Evolutionary conservation across 2,888 invertebrate genomes (phyloP).

Genomic region (Folsomia manolachei): DNA sequence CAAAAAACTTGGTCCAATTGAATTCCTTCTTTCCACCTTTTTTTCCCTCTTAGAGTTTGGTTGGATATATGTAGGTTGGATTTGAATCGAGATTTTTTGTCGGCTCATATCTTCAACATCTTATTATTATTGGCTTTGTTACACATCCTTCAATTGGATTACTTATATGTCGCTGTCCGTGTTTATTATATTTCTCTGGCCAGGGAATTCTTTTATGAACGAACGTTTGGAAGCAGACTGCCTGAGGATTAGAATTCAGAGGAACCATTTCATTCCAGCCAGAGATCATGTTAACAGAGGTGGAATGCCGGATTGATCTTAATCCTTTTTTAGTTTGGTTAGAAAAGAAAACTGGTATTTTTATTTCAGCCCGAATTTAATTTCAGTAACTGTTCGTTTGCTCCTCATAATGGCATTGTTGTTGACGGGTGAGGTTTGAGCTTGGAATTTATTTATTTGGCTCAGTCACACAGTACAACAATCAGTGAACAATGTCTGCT

Average conservation of each 20-base stretch:
- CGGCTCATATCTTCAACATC: background rate
- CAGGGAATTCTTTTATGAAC: no score
- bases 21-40: background rate
- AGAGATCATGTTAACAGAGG: background rate
- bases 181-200: background rate
- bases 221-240: no score
- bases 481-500: background rate
- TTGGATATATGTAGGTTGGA: background rate
- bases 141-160: background rate
- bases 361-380: background rate
- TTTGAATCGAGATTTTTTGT: background rate
- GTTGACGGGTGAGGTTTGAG: background rate
- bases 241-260: background rate
- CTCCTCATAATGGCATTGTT: conserved; percentile 4
- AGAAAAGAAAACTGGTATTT: conserved; percentile 2
- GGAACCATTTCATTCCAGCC: background rate
- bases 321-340: no score
- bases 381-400: background rate
- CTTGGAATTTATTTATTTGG: background rate
- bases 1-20: background rate
- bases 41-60: background rate
- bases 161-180: no score
- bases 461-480: background rate
- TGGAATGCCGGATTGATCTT: background rate
- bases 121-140: background rate